Conservation (phyloP, 2,113 vertebrate genomes). For the Caranx ignobilis region DNA sequence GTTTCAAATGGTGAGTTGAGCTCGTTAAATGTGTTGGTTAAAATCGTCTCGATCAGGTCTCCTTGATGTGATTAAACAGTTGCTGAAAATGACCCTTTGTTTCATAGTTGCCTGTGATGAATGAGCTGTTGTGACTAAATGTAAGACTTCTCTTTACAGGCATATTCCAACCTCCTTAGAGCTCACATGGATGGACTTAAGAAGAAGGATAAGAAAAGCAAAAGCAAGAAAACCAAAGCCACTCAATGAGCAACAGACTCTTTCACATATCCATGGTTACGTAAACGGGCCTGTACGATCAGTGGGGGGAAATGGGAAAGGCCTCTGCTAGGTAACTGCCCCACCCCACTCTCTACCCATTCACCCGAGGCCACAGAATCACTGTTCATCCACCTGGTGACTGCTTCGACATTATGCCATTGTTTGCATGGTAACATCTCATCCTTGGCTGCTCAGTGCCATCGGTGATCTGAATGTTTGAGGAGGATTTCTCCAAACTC, state of each 20-base stretch:
- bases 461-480: constrained; percentile 42
- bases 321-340: constrained; percentile 19
- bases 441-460: constrained; percentile 52
- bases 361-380: constrained; percentile 43
- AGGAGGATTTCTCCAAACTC: constrained; percentile 45
- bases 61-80: background rate
- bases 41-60: background rate
- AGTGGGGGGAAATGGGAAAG: constrained; percentile 28
- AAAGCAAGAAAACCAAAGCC: constrained; percentile 98
- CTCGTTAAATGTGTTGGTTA: background rate
- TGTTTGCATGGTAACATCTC: constrained; percentile 62
- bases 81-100: background rate
- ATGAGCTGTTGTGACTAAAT: background rate
- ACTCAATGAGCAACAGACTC: constrained; percentile 88
- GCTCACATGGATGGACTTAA: constrained; percentile 99
- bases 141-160: constrained; percentile 78
- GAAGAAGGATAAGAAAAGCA: constrained; percentile 99
- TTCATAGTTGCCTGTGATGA: background rate
- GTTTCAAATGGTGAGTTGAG: constrained; percentile 96
- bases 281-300: constrained; percentile 55
- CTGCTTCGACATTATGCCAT: constrained; percentile 60
- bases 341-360: constrained; percentile 7
- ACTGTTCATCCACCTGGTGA: constrained; percentile 51
- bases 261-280: constrained; percentile 38
- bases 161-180: constrained; percentile 96